phyloP scores from a whole-genome alignment of 2,797 vertebrate species.

The Sciurus carolinensis region DNA sequence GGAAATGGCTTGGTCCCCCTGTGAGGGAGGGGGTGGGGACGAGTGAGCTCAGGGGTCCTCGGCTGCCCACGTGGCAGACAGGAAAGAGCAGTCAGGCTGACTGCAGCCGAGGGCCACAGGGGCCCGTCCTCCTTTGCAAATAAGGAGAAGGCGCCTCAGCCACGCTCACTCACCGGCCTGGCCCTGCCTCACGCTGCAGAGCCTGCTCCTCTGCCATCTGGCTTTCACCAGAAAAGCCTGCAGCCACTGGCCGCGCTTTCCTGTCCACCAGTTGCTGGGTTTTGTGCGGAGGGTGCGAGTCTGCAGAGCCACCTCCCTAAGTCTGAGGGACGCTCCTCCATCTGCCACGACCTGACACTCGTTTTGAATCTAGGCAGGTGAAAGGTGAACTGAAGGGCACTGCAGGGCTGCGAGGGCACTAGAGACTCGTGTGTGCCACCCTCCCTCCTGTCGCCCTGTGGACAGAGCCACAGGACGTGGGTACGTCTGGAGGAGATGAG shows the following conservation, averaged over 20 bases:
- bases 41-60: fast-evolving
- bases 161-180: fast-evolving
- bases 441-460: too few relatives aligned
- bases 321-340: fast-evolving
- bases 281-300: background rate
- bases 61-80: background rate
- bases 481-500: background rate
- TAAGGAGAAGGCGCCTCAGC: background rate
- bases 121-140: background rate
- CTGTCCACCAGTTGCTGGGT: fast-evolving
- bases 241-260: background rate
- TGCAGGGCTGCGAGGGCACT: fast-evolving
- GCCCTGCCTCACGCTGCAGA: fast-evolving
- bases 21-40: background rate
- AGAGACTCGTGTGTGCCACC: too few relatives aligned
- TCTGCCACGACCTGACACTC: background rate
- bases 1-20: background rate
- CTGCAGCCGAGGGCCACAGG: background rate
- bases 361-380: background rate
- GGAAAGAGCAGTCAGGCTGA: background rate
- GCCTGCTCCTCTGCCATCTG: too few relatives aligned
- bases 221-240: background rate
- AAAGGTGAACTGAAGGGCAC: fast-evolving
- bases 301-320: fast-evolving
- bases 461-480: too few relatives aligned